Evolutionary conservation across 2,797 vertebrate species (phyloP), one percentile per base, ranked within the genome.

Genomic region (Thunnus albacares): DNA sequence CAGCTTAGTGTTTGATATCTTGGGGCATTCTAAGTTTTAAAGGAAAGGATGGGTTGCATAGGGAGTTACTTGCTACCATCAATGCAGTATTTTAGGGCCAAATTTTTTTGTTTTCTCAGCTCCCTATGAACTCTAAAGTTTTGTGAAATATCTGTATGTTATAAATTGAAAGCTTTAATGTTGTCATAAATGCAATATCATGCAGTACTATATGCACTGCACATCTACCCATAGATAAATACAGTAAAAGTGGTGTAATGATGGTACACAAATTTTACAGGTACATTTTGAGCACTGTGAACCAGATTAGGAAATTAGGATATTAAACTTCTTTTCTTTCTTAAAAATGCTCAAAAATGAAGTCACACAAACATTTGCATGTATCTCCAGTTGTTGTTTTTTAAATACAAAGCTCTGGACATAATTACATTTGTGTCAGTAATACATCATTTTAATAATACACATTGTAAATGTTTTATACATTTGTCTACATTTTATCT

Each of bases 1-100:
- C 87, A 89, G 83, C 82, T 73, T 6, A 69, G 24, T 38, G 69
- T 77, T 67, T 79, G 83, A 90, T 78, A 84, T 82, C 84, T 86
- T 4, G 12, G 28, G 52, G 57, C 18, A 2, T 56, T 87, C 81
- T 41, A 63, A 70, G 72, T 75, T 86, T 73, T n/a, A 26, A 83
- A 53, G 58, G 43, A 71, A 55, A 43, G 41, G 22, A 49, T 15
- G 20, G 47, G 7, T 10, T 24, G 47, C 26, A 9, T 6, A 0
- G 22, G 73, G 22, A 68, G 52, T 17, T 71, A 47, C 38, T 26
- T 35, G 9, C 71, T 61, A 24, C 59, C 41, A 28, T 14, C 14
- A 55, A n/a, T 57, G 57, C 47, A 75, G 18, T 38, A 69, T 61
- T 74, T 75, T 9, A 59, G 7, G 14, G 15, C 20, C 55, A 22